phyloP scores from a whole-genome alignment of 2,797 vertebrate genomes.

The Lepilemur ruficaudatus region DNA sequence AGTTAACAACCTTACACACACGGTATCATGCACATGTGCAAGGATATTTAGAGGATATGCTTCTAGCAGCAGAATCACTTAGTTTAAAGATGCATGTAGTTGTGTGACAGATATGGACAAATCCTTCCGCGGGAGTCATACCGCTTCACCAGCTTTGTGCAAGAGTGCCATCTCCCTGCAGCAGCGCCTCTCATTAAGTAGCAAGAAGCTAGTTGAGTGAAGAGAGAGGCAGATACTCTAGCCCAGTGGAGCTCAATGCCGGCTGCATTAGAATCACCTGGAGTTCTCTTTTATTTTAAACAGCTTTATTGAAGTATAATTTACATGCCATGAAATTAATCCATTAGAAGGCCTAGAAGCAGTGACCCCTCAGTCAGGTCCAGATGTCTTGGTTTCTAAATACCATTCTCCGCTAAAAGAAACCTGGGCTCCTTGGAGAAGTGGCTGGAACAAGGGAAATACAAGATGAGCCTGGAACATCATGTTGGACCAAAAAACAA shows the following conservation, averaged over 20 bases:
- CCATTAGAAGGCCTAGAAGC: neutral
- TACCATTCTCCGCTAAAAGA: neutral
- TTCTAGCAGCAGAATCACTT: neutral
- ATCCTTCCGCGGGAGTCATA: neutral
- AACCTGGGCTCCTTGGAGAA: neutral
- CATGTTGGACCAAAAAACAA: neutral
- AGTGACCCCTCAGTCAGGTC: neutral
- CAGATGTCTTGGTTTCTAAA: neutral
- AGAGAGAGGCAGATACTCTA: neutral
- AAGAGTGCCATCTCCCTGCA: neutral
- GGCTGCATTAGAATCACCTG: neutral
- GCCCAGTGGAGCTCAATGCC: neutral
- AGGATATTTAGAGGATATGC: neutral
- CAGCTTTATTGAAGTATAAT: no score
- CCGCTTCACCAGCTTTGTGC: neutral
- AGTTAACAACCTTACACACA: neutral
- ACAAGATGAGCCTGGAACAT: neutral
- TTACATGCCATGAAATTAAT: no score
- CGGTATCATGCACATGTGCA: neutral
- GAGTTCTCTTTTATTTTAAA: neutral
- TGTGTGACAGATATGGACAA: neutral
- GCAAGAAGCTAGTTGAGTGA: neutral
- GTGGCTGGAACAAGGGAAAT: neutral
- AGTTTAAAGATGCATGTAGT: neutral
- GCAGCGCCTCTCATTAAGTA: neutral